Base-by-base conservation (phyloP, 2,113 vertebrate genomes). In the Chaetodon trifascialis region DNA sequence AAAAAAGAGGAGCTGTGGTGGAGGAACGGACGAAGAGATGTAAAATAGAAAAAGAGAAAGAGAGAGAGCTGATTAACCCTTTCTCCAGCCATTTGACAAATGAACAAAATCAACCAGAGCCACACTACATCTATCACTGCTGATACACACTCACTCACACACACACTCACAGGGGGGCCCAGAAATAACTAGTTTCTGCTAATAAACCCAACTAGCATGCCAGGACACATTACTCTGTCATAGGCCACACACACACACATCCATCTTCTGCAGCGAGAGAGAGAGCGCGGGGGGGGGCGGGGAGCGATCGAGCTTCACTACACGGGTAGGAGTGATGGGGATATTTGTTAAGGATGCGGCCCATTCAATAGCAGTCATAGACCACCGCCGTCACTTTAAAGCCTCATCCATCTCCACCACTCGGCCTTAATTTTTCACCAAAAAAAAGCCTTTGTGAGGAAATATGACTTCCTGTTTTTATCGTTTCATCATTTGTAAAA, bases 181-280 rank as follows among this genome's bases (percentile, higher is more conserved):
- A 93, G 91, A 93, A 95, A 95, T 93, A 95, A 95, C 94, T 94
- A 92, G 89, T 93, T 93, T 92, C 90, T 87, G 93, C 95, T 95
- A 95, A 95, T 95, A 95, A 95, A 95, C 92, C 93, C 90, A 92
- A 94, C 92, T 91, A 92, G 93, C 82, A 87, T 91, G 91, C 93
- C 89, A 92, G 92, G 89, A 94, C 86, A 86, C 93, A 94, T 94
- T 94, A 92, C 88, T 78, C 89, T 94, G 93, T 93, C 93, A 93
- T 92, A 93, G 85, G 82, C 87, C 92, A 93, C 92, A 92, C 89
- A 91, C 87, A 86, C 88, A 88, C 82, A 83, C 92, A 94, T 94
- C 89, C 89, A 91, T 94, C 93, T 93, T 93, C 58, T 79, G 79
- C 76, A 73, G 51, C 49, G 70, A 59, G 76, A 52, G 84, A 49